Conservation (phyloP, 2,888 invertebrate species). For the Odontocolon sp. region DNA sequence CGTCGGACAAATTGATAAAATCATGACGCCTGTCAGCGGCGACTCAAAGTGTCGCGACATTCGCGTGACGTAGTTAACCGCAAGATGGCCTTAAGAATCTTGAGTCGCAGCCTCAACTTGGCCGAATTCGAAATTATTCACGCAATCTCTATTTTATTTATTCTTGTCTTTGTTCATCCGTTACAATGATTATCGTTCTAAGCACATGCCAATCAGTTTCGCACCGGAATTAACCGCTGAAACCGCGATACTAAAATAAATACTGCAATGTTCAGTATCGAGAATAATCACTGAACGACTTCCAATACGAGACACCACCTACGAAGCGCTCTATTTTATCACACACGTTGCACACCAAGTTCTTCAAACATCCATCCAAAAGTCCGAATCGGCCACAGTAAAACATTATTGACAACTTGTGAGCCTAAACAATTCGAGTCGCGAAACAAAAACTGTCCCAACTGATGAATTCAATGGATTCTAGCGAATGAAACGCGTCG, state of each 20-base stretch:
- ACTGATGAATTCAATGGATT: conserved; percentile 40
- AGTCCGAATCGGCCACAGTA: conserved; percentile 37
- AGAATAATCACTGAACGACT: conserved; percentile 20
- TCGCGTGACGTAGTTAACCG: conserved; percentile 3
- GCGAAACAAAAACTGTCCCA: conserved; percentile 23
- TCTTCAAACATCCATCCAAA: conserved; percentile 41
- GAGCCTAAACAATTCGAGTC: conserved; percentile 41
- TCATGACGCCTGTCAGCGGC: no score
- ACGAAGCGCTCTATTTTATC: conserved; percentile 18
- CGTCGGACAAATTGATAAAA: no score
- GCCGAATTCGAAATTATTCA: no score
- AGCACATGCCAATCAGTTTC: neutral
- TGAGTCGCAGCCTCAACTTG: conserved; percentile 15
- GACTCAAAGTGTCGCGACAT: neutral
- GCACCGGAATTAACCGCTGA: conserved; percentile 1
- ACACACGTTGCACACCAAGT: conserved; percentile 27
- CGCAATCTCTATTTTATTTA: neutral
- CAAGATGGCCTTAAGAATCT: conserved; percentile 51
- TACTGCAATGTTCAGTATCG: no score
- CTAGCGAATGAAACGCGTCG: conserved; percentile 31
- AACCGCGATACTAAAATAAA: conserved; percentile 2
- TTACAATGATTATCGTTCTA: conserved; percentile 4
- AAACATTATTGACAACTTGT: conserved; percentile 30
- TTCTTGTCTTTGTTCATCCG: neutral
- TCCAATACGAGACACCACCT: conserved; percentile 1